These are phyloP conservation scores for Nomada lathburiana DNA, from an alignment of 2,888 invertebrate species.

Conservation along the genomic window DNA sequence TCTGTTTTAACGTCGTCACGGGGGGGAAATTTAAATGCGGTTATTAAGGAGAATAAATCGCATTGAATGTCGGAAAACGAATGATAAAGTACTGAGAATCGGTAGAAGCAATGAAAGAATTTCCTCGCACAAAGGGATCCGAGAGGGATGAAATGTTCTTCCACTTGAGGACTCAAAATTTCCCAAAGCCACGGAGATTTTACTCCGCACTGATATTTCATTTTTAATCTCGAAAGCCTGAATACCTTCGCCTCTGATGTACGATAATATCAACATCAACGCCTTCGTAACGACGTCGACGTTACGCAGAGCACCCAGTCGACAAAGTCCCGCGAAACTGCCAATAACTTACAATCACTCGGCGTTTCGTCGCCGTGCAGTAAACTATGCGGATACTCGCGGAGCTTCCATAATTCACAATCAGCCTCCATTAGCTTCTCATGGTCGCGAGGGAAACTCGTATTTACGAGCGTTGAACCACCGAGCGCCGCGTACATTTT, in stretches of 20 bases:
- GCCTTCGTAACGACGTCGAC: background rate
- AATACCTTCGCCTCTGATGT: background rate
- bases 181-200: too few species aligned
- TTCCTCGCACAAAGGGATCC: too few species aligned
- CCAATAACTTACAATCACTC: constrained; percentile 59
- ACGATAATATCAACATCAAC: background rate
- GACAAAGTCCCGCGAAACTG: constrained; percentile 38
- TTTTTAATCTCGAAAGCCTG: too few species aligned
- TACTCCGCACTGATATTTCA: too few species aligned
- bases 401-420: constrained; percentile 52
- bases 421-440: constrained; percentile 48
- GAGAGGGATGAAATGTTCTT: too few species aligned
- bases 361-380: constrained; percentile 34
- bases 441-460: constrained; percentile 38
- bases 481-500: constrained; percentile 1
- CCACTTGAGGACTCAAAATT: too few species aligned
- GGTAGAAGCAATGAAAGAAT: too few species aligned
- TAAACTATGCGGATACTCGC: constrained; percentile 48
- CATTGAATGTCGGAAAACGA: too few species aligned
- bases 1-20: background rate
- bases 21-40: too few species aligned
- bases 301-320: background rate
- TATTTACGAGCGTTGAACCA: constrained; percentile 40
- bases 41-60: too few species aligned
- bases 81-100: too few species aligned